Conservation (phyloP, 2,113 vertebrate genomes). For the Peromyscus leucopus region DNA sequence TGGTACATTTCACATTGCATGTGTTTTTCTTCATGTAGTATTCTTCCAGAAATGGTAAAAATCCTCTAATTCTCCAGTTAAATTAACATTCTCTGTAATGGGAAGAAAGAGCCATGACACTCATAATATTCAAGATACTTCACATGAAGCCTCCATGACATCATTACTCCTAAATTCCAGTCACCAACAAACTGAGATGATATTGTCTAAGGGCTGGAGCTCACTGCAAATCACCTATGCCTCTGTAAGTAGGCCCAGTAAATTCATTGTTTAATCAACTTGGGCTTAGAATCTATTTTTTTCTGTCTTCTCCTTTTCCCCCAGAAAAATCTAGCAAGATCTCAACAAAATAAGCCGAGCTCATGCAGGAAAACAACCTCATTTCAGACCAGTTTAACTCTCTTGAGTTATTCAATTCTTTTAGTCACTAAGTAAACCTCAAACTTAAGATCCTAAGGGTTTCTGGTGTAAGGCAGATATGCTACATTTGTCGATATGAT, state of each 20-base stretch:
- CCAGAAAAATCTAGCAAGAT: background rate
- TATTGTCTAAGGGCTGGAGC: background rate
- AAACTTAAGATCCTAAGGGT: background rate
- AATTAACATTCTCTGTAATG: background rate
- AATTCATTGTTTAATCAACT: background rate
- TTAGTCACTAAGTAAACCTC: background rate
- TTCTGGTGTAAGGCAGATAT: background rate
- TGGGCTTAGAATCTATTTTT: background rate
- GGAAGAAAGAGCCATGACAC: background rate
- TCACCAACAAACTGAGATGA: background rate
- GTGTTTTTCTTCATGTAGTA: background rate
- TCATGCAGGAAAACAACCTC: background rate
- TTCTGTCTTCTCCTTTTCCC: background rate
- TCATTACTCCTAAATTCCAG: too few species aligned
- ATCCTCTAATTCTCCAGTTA: background rate
- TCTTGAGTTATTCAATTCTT: background rate
- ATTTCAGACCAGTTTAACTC: background rate
- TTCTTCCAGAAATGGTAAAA: background rate
- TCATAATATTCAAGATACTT: background rate
- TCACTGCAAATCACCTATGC: background rate
- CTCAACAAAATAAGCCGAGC: background rate
- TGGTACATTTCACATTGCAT: background rate
- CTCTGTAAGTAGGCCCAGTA: background rate
- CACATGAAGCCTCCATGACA: background rate
- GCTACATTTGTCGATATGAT: rapidly evolving